These are phyloP conservation scores for Pygoscelis antarcticus DNA, from an alignment of 2,113 vertebrate species.

Conservation along the genomic window DNA sequence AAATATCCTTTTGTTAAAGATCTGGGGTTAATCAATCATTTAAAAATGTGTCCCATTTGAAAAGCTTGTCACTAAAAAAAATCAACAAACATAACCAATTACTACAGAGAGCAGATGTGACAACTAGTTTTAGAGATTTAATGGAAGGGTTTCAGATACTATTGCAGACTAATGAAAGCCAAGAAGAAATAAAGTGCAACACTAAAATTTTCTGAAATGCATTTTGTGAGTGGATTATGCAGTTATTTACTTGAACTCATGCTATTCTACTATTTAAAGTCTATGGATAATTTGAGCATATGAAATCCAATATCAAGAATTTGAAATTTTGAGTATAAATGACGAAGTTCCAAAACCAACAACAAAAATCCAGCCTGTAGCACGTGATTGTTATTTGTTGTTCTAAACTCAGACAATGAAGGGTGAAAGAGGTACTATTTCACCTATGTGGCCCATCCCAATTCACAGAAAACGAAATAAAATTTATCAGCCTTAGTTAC, in stretches of 20 bases:
- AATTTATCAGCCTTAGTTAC: not conserved
- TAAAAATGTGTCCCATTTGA: not conserved
- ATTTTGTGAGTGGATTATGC: not conserved
- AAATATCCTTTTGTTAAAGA: slow-evolving; percentile 70
- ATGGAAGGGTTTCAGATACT: not conserved
- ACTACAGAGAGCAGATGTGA: not conserved
- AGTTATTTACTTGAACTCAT: not conserved
- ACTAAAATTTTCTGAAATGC: not conserved
- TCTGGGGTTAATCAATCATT: slow-evolving; percentile 59
- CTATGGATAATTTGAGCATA: not conserved
- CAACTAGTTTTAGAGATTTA: not conserved
- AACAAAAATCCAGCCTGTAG: not conserved
- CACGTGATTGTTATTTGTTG: not conserved
- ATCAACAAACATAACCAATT: not conserved
- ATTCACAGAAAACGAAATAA: not conserved
- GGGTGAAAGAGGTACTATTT: not conserved
- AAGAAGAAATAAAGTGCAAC: not conserved
- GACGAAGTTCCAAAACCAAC: not conserved
- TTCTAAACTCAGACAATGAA: not conserved
- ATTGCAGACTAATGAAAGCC: not conserved
- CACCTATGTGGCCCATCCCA: not conserved
- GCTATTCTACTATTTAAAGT: not conserved
- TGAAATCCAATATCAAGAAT: not conserved
- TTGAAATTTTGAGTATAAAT: not conserved
- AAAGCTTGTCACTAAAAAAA: not conserved